Percentiles rank a stretch among this genome's conserved stretches.
phyloP scores from a whole-genome alignment of 2,797 vertebrate genomes.

The Poecilia velifera region DNA sequence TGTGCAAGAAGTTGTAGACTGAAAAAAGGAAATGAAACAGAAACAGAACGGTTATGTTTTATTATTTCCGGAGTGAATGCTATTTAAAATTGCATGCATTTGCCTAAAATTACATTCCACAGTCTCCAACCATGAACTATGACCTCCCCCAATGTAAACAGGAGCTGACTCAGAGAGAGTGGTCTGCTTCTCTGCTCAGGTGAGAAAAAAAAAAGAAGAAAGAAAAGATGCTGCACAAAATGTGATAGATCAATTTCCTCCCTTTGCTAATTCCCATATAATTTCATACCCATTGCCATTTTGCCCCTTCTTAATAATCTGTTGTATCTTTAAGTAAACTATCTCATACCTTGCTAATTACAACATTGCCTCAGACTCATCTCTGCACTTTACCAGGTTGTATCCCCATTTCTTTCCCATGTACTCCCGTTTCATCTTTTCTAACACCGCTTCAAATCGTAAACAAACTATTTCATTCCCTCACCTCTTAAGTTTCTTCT shows the following conservation, averaged over 20 bases:
- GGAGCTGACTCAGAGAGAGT: neutral
- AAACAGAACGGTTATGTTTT: neutral
- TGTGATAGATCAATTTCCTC: neutral
- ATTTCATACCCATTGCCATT: neutral
- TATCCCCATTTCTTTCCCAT: neutral
- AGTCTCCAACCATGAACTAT: conserved; percentile 53
- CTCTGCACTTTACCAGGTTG: neutral
- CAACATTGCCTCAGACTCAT: neutral
- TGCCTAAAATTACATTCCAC: conserved; percentile 19
- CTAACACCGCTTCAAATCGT: neutral
- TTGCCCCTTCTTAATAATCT: neutral
- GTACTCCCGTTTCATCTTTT: neutral
- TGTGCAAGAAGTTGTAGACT: conserved; percentile 12
- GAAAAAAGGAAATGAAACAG: rapidly evolving
- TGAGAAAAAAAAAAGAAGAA: neutral
- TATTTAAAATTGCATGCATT: neutral
- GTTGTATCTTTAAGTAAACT: neutral
- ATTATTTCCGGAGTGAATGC: neutral
- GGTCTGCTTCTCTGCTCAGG: neutral
- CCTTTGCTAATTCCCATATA: neutral
- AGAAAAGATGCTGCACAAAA: neutral
- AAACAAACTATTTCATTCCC: neutral
- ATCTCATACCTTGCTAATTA: neutral
- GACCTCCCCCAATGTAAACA: conserved; percentile 64
- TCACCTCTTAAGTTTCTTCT: neutral